phyloP scores from a whole-genome alignment of 1,140 invertebrate genomes.

The Solenopsis invicta region DNA sequence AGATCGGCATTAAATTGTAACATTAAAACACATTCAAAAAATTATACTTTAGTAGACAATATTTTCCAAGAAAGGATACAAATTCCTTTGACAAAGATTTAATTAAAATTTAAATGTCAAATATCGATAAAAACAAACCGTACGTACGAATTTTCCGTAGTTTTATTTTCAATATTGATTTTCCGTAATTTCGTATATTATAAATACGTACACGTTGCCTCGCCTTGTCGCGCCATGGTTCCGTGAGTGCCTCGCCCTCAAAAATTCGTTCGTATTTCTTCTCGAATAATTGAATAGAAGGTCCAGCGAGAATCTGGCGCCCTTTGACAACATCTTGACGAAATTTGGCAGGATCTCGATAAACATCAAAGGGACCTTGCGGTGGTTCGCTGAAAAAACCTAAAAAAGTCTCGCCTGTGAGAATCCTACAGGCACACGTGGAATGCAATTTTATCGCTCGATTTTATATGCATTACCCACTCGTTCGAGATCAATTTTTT shows the following conservation, averaged over 20 bases:
- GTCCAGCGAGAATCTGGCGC: constrained; percentile 69
- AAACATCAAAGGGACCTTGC: constrained; percentile 72
- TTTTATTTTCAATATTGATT: constrained; percentile 18
- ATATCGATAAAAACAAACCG: neutral
- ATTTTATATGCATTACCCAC: constrained; percentile 74
- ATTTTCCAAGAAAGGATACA: neutral
- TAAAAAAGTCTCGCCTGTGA: constrained; percentile 45
- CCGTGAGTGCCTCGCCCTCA: constrained; percentile 74
- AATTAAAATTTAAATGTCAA: constrained; percentile 48
- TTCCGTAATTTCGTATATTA: neutral
- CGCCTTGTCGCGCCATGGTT: constrained; percentile 54
- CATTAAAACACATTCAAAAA: neutral
- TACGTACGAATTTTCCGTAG: neutral
- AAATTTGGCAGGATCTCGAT: constrained; percentile 49
- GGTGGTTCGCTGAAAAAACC: constrained; percentile 79
- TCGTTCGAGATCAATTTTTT: constrained; percentile 80
- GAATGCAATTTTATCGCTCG: constrained; percentile 21
- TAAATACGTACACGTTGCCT: constrained; percentile 51
- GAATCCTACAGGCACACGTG: neutral
- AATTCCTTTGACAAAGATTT: neutral
- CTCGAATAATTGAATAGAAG: constrained; percentile 71
- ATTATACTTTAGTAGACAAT: constrained; percentile 26
- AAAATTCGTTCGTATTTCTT: constrained; percentile 77
- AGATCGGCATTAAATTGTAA: neutral
- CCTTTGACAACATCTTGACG: constrained; percentile 65